These are phyloP conservation scores for Cyclophora albipunctata DNA, from an alignment of 2,888 invertebrate genomes.

Conservation along the genomic window DNA sequence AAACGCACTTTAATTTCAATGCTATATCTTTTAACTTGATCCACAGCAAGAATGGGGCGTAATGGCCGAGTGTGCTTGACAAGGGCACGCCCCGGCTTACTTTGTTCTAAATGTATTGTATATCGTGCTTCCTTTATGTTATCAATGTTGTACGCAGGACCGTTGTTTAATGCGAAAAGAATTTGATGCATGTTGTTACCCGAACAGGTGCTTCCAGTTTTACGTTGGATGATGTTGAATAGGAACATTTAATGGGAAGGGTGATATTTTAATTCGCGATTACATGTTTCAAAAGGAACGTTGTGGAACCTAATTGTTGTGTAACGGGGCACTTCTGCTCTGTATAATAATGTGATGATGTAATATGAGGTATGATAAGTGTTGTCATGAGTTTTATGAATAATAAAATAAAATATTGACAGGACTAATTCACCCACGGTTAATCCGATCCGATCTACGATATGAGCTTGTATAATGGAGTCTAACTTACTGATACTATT, in stretches of 20 bases:
- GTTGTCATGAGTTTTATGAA: not conserved
- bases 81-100: constrained; percentile 51
- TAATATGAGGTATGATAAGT: no score
- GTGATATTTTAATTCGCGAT: not conserved
- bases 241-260: not conserved
- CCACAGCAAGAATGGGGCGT: constrained; percentile 17
- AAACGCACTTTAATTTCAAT: no score
- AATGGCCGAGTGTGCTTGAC: constrained; percentile 64
- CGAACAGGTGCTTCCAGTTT: not conserved
- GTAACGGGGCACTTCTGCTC: no score
- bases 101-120: constrained; percentile 57
- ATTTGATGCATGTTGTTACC: not conserved
- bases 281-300: no score
- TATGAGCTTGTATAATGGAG: no score
- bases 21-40: no score
- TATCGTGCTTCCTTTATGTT: constrained; percentile 43
- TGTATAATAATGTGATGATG: no score
- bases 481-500: no score
- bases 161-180: not conserved
- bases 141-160: constrained; percentile 12
- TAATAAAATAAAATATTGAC: not conserved
- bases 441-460: not conserved
- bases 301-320: no score
- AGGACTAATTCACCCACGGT: not conserved
- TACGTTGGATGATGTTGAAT: not conserved